phyloP scores from a whole-genome alignment of 2,888 invertebrate genomes.

The Ypsolopha sequella region DNA sequence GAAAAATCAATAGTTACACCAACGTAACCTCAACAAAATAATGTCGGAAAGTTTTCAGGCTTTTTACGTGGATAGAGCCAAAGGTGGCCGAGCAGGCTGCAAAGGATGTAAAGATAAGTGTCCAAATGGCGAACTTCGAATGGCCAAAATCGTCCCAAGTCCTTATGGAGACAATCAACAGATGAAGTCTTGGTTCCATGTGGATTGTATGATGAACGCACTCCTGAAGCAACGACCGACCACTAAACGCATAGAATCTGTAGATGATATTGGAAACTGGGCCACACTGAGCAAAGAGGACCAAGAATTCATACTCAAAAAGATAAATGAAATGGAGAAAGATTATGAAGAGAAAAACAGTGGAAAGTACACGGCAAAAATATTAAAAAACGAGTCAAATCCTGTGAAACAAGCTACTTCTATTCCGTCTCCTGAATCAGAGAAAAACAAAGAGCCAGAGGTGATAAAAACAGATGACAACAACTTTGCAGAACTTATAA shows the following conservation, averaged over 20 bases:
- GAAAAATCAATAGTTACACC: conserved; percentile 1
- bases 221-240: conserved; percentile 83
- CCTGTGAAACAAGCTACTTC: conserved; percentile 10
- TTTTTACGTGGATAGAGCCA: conserved; percentile 83
- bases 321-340: conserved; percentile 74
- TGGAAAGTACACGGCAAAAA: conserved; percentile 52
- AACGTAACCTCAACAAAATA: not conserved
- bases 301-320: conserved; percentile 72
- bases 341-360: conserved; percentile 62
- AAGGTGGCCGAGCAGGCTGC: conserved; percentile 84
- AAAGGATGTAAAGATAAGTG: conserved; percentile 89
- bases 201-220: conserved; percentile 83
- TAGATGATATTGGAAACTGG: conserved; percentile 86
- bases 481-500: conserved; percentile 81
- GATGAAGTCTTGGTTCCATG: conserved; percentile 90
- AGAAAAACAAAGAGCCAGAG: conserved; percentile 11
- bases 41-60: conserved; percentile 39
- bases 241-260: conserved; percentile 84
- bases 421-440: conserved; percentile 7
- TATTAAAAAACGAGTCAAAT: conserved; percentile 33
- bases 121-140: conserved; percentile 76
- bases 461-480: conserved; percentile 68
- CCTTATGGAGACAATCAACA: conserved; percentile 79
- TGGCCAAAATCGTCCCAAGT: conserved; percentile 84
- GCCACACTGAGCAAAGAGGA: conserved; percentile 75